A percentile compares a stretch with the other conserved stretches of the same genome.
Conservation (phyloP, 2,888 invertebrate genomes). For the Dorcus parallelipipedus region DNA sequence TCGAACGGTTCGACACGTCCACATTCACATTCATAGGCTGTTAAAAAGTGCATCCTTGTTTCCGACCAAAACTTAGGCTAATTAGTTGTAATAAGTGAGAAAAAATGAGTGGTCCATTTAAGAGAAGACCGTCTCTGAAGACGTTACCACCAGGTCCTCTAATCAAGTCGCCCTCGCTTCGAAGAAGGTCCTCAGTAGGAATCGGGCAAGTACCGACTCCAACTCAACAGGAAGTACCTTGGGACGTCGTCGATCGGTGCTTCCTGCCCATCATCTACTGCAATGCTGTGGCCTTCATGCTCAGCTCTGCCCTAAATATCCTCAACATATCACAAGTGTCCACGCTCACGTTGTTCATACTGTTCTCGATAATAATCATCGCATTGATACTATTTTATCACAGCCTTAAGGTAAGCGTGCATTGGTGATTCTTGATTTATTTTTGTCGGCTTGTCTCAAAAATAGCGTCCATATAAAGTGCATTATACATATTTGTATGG, state of each 20-base stretch:
- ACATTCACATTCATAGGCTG: not conserved
- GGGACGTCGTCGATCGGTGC: slow-evolving; percentile 69
- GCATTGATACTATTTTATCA: slow-evolving; percentile 80
- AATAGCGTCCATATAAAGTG: not conserved
- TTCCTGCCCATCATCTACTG: slow-evolving; percentile 75
- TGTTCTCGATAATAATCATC: slow-evolving; percentile 70
- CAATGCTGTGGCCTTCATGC: slow-evolving; percentile 73
- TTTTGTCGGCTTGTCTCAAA: not conserved
- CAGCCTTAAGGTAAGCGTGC: slow-evolving; percentile 69
- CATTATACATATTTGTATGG: not conserved
- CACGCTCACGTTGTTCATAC: slow-evolving; percentile 73
- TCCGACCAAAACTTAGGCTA: not conserved
- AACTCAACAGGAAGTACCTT: slow-evolving; percentile 60
- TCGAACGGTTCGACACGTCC: slow-evolving; percentile 17
- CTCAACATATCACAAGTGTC: slow-evolving; percentile 72
- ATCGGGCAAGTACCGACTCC: slow-evolving; percentile 58
- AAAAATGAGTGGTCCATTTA: slow-evolving; percentile 47
- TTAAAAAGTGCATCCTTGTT: too few species aligned
- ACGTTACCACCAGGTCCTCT: slow-evolving; percentile 44
- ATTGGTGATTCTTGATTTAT: too few species aligned
- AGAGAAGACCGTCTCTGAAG: slow-evolving; percentile 45
- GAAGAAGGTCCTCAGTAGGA: slow-evolving; percentile 43
- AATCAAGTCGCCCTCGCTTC: slow-evolving; percentile 50
- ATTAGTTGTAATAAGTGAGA: not conserved
- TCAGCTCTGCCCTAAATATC: slow-evolving; percentile 68